A percentile compares a stretch with the other conserved stretches of the same genome.
Conservation (phyloP, 2,797 vertebrate genomes). For the Choloepus didactylus region DNA sequence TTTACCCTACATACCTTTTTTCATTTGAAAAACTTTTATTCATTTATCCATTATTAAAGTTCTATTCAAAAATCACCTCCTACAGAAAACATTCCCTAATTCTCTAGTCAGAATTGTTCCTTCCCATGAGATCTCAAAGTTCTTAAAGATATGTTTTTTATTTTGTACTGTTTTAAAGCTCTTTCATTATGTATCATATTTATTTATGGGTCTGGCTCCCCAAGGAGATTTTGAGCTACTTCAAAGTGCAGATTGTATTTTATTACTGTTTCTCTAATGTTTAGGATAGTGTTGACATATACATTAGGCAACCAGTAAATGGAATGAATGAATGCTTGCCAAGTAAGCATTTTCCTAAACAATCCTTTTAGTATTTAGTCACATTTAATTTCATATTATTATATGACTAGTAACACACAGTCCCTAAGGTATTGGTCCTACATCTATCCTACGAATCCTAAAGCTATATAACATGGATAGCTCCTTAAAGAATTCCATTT, state of each 20-base stretch:
- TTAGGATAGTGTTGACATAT: slow-evolving; percentile 23
- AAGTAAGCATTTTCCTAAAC: slow-evolving; percentile 18
- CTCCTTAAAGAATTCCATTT: background rate
- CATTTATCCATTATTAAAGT: slow-evolving; percentile 32
- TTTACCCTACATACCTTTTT: slow-evolving; percentile 22
- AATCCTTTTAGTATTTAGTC: background rate
- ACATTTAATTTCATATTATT: slow-evolving; percentile 50
- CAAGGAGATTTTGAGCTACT: background rate
- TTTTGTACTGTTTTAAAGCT: slow-evolving; percentile 48
- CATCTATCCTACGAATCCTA: slow-evolving; percentile 32
- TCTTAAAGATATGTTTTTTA: background rate
- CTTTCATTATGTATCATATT: slow-evolving; percentile 16
- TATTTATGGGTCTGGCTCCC: slow-evolving; percentile 33
- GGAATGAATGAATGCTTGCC: background rate
- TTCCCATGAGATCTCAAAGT: slow-evolving; percentile 16
- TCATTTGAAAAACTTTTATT: slow-evolving; percentile 51
- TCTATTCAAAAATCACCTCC: slow-evolving; percentile 14
- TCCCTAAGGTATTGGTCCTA: background rate
- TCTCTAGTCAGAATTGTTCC: slow-evolving; percentile 55
- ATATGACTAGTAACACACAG: background rate
- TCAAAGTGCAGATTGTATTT: slow-evolving; percentile 32
- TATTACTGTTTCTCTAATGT: background rate
- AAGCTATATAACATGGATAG: background rate
- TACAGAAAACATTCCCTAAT: background rate
- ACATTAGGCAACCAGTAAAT: background rate